A percentile compares a stretch with the other conserved stretches of the same genome.
phyloP scores from a whole-genome alignment of 2,113 vertebrate genomes.

The Halcyon malimbica region DNA sequence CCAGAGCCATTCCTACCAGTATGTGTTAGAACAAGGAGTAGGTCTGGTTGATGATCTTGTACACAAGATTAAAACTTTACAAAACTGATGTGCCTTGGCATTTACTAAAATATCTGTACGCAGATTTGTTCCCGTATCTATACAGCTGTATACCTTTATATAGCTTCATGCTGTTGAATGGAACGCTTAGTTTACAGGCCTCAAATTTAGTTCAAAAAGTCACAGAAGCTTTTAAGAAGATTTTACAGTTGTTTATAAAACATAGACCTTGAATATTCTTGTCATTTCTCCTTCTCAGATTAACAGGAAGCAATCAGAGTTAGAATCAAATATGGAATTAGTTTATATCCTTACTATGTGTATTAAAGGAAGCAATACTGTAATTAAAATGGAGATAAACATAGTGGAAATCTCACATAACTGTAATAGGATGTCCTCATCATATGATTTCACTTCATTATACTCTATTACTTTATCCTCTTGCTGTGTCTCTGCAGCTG shows the following conservation, averaged over 20 bases:
- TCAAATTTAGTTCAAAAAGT: neutral
- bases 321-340: constrained; percentile 69
- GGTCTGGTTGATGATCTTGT: neutral
- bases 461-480: constrained; percentile 52
- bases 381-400: constrained; percentile 66
- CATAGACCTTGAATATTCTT: constrained; percentile 25
- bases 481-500: constrained; percentile 42
- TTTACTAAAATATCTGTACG: neutral
- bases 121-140: neutral
- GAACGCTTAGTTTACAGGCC: neutral
- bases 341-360: constrained; percentile 57
- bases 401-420: constrained; percentile 35
- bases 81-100: neutral
- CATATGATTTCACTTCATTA: constrained; percentile 50
- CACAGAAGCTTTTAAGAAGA: neutral
- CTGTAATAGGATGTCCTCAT: constrained; percentile 54
- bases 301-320: constrained; percentile 61
- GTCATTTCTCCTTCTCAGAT: constrained; percentile 47
- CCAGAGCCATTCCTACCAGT: neutral
- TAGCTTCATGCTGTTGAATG: neutral
- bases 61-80: neutral
- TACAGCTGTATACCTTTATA: neutral
- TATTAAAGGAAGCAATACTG: constrained; percentile 72
- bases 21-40: neutral
- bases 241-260: neutral